Evolutionary conservation across 2,888 invertebrate genomes (phyloP).

Genomic region (Linnaemya tessellans): DNA sequence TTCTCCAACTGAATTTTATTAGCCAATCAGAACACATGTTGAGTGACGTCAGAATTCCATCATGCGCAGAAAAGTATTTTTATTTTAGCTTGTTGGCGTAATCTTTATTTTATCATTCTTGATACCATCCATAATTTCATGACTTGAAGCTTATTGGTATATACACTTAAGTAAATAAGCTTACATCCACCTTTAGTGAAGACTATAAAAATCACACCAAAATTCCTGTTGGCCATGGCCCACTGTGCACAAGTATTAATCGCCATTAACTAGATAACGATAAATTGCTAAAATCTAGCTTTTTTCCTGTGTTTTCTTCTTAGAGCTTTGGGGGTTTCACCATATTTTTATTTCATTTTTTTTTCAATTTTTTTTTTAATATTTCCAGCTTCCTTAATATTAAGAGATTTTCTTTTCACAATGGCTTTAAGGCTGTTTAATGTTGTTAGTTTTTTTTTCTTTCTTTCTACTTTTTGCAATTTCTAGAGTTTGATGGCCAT

Average conservation of each 20-base stretch:
- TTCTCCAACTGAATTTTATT: too few relatives aligned
- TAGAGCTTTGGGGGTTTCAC: conserved; percentile 65
- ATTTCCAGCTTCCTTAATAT: conserved; percentile 62
- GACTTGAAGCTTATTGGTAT: not conserved
- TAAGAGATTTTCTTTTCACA: conserved; percentile 69
- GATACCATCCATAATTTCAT: too few relatives aligned
- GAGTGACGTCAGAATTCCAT: too few relatives aligned
- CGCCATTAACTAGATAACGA: conserved; percentile 9
- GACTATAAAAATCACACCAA: not conserved
- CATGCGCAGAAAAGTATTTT: too few relatives aligned
- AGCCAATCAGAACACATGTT: too few relatives aligned
- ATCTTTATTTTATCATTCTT: too few relatives aligned
- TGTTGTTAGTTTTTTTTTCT: conserved; percentile 29
- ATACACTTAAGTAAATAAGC: too few relatives aligned
- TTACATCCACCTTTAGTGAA: too few relatives aligned
- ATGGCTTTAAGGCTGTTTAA: conserved; percentile 64
- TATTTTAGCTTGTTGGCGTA: too few relatives aligned
- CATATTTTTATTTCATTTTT: conserved; percentile 38
- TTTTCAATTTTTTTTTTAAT: too few relatives aligned
- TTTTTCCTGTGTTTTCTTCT: conserved; percentile 47
- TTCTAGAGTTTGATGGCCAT: conserved; percentile 63
- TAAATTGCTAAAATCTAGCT: conserved; percentile 37
- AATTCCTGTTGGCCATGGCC: not conserved
- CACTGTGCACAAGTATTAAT: conserved; percentile 31
- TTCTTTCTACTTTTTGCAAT: conserved; percentile 13